A percentile compares a stretch with the other conserved stretches of the same genome.
Conservation (phyloP, 2,113 vertebrate genomes). For the Trichomycterus rosablanca region DNA sequence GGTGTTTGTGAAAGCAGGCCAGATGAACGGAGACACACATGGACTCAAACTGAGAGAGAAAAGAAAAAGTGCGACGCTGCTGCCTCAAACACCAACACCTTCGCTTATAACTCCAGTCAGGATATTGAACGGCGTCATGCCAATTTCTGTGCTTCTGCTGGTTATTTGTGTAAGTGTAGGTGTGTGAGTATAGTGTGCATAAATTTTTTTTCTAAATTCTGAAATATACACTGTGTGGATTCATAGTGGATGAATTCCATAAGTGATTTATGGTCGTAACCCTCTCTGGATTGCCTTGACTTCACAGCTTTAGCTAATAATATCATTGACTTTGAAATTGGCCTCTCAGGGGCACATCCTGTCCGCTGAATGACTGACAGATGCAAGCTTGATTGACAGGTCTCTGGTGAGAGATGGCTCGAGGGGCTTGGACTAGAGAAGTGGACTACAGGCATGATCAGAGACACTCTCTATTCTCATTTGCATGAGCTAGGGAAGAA, state of each 20-base stretch:
- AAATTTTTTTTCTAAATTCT: conserved; percentile 54
- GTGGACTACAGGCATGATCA: conserved; percentile 27
- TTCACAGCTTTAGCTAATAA: conserved; percentile 29
- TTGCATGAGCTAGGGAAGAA: conserved; percentile 32
- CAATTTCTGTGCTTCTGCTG: conserved; percentile 54
- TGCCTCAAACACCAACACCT: conserved; percentile 49
- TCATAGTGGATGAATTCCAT: conserved; percentile 24
- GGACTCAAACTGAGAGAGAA: conserved; percentile 52
- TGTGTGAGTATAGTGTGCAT: conserved; percentile 45
- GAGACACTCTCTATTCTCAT: conserved; percentile 17
- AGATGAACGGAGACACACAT: conserved; percentile 6
- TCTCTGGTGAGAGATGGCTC: conserved; percentile 29
- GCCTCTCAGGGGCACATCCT: conserved; percentile 39
- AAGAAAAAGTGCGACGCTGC: conserved; percentile 34
- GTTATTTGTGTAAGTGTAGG: conserved; percentile 35
- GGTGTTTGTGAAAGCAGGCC: conserved; percentile 9
- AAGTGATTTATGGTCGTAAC: conserved; percentile 20
- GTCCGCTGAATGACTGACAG: conserved; percentile 35
- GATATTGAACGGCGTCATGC: conserved; percentile 58
- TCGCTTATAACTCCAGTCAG: conserved; percentile 49
- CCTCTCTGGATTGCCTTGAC: not conserved
- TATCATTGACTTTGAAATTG: conserved; percentile 26
- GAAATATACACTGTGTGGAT: conserved; percentile 40
- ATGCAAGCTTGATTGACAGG: conserved; percentile 30
- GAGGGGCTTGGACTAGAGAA: conserved; percentile 19